Evolutionary conservation across 2,113 vertebrate species (phyloP), one percentile per base, ranked within the genome.

Genomic region (Henicopernis longicauda): DNA sequence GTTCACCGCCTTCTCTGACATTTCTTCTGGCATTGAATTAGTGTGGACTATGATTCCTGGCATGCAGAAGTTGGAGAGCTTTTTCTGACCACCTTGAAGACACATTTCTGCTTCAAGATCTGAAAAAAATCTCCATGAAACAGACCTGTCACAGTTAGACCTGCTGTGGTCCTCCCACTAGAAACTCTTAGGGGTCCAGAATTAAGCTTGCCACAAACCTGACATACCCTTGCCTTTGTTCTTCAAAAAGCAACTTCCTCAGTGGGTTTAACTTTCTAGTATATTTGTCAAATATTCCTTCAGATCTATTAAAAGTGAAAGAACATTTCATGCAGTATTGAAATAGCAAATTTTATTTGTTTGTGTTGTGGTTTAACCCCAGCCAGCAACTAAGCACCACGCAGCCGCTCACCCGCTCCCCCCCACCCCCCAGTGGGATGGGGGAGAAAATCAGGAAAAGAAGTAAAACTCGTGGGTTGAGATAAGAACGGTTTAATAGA

Each of bases 311-410:
- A 80, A 89, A 89, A 93, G 42, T 73, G 49, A 86, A 76, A 87
- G 16, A 78, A 71, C 8, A 59, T 94, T 91, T 92, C 26, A 57
- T 11, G 18, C n/a, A 61, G n/a, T 73, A 79, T 20, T 85, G 74
- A 96, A 86, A 95, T 50, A 81, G 47, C 8, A 67, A 86, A 74
- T 91, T 95, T 95, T 94, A 78, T 86, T 91, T 91, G 82, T 96
- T 96, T 40, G 40, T 40, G 40, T 40, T 10, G 40, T 40, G 40
- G 40, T 40, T 40, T 11, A 40, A 40, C 40, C 40, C 40, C 40
- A 40, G 40, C 40, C 40, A 40, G 40, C 40, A 40, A 40, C 40
- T 40, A 40, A 40, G 40, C 40, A 40, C 40, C 40, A 40, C 40
- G 40, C 40, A 40, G 40, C 40, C 40, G 40, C 40, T 40, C 40